These are phyloP conservation scores for Acanthosepion lycidas DNA, from an alignment of 2,888 invertebrate genomes.

Conservation along the genomic window DNA sequence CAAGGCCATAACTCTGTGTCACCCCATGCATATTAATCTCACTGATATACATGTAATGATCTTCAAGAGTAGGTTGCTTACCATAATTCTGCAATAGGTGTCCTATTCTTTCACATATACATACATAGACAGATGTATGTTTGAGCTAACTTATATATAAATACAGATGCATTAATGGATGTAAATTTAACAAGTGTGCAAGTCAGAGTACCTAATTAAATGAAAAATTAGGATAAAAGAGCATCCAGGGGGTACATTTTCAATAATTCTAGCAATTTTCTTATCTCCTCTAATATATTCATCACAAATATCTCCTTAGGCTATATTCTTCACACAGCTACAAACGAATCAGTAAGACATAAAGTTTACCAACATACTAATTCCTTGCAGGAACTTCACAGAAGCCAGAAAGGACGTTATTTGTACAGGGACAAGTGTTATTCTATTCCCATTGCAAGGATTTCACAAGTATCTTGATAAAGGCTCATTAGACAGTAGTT, in stretches of 20 bases:
- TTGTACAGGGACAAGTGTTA: background rate
- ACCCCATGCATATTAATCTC: no score
- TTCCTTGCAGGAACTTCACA: background rate
- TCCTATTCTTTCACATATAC: no score
- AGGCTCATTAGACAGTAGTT: no score
- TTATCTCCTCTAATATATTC: constrained; percentile 2
- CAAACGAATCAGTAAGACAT: background rate
- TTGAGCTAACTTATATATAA: background rate
- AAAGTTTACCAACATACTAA: background rate
- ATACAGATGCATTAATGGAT: background rate
- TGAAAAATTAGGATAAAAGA: background rate
- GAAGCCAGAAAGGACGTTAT: background rate
- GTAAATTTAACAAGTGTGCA: background rate
- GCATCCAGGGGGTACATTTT: background rate
- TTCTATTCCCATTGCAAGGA: background rate
- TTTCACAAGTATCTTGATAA: background rate
- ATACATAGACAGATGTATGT: no score
- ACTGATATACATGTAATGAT: no score
- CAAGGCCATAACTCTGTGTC: no score
- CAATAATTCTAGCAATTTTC: constrained; percentile 6
- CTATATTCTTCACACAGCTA: background rate
- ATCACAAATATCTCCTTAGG: background rate
- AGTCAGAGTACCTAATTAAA: background rate
- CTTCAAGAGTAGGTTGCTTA: no score
- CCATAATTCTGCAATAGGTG: no score